A percentile compares a stretch with the other conserved stretches of the same genome.
Conservation (phyloP, 2,113 vertebrate species). For the Dipodomys spectabilis region DNA sequence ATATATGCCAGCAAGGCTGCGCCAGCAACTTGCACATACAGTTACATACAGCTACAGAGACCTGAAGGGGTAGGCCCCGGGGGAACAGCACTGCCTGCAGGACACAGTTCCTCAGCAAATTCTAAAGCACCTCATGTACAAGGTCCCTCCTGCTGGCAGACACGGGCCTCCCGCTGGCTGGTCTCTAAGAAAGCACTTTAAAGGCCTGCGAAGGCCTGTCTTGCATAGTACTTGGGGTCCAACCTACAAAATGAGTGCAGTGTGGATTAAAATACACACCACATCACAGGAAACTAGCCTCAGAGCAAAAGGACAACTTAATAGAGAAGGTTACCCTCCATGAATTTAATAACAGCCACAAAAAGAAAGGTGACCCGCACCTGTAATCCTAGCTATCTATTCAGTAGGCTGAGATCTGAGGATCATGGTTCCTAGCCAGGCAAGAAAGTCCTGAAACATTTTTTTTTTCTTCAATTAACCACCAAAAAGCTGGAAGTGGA, state of each 20-base stretch:
- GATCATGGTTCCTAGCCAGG: too few species aligned
- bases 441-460: too few species aligned
- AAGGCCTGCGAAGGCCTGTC: background rate
- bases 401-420: too few species aligned
- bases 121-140: background rate
- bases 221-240: background rate
- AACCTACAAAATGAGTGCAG: background rate
- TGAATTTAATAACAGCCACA: background rate
- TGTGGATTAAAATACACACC: background rate
- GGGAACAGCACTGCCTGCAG: background rate
- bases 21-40: background rate
- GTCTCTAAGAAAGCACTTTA: background rate
- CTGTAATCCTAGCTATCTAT: too few species aligned
- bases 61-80: background rate
- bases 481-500: too few species aligned
- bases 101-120: background rate
- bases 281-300: background rate
- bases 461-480: too few species aligned
- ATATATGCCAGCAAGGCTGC: background rate
- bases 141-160: background rate
- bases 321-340: background rate
- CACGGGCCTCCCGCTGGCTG: accelerated
- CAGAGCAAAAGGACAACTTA: background rate
- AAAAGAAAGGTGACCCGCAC: too few species aligned
- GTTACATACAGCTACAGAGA: background rate